These are phyloP conservation scores for Thunnus thynnus DNA, from an alignment of 2,113 vertebrate species.

Conservation along the genomic window DNA sequence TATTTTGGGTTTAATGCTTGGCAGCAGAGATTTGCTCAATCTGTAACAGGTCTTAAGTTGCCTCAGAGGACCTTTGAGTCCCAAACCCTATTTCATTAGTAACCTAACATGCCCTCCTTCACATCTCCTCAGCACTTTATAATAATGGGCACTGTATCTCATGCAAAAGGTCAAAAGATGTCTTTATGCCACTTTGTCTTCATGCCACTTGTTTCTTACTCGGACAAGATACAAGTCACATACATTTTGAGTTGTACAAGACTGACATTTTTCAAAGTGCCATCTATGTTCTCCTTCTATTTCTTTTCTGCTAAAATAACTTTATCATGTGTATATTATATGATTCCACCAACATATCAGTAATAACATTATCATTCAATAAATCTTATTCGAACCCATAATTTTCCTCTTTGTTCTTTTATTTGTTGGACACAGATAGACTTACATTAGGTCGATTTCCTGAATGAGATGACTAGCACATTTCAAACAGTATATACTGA, in stretches of 20 bases:
- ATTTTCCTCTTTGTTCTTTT: no score
- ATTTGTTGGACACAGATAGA: no score
- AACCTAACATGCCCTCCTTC: background rate
- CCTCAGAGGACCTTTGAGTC: background rate
- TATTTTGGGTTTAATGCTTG: background rate
- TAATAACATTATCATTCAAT: no score
- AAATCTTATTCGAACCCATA: no score
- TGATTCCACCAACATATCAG: no score
- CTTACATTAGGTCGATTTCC: no score
- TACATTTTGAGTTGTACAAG: background rate
- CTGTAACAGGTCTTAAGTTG: background rate
- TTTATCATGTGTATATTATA: no score
- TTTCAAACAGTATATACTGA: no score
- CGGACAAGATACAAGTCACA: background rate
- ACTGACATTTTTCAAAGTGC: no score
- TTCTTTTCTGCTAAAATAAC: no score
- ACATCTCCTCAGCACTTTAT: background rate
- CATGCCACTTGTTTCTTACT: background rate
- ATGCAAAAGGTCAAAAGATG: background rate
- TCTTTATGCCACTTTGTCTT: background rate
- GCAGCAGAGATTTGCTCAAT: background rate
- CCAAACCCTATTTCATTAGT: background rate
- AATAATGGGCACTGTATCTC: background rate
- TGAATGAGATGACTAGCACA: no score
- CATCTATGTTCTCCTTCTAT: no score